Evolutionary conservation across 2,113 vertebrate genomes (phyloP).

Genomic region (Spea bombifrons): DNA sequence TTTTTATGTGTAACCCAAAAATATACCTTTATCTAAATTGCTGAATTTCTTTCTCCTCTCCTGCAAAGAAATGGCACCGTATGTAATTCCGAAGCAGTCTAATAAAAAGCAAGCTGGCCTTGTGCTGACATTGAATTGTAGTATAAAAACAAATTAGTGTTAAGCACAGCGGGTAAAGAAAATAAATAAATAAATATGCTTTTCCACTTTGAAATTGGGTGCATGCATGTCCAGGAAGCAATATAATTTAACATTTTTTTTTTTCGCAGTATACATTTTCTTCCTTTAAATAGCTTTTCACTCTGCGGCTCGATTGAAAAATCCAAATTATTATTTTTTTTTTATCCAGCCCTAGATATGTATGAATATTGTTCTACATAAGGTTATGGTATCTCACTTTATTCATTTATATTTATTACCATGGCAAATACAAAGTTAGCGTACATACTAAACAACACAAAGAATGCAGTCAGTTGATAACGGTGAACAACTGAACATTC

Average conservation of each 20-base stretch:
- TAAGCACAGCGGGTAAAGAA: not conserved
- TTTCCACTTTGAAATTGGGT: too few species aligned
- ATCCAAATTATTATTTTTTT: not conserved
- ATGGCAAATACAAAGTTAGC: too few species aligned
- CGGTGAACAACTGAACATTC: too few species aligned
- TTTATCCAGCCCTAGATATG: too few species aligned
- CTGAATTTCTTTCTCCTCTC: not conserved
- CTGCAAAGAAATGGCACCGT: not conserved
- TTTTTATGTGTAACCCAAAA: constrained; percentile 19
- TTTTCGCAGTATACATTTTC: not conserved
- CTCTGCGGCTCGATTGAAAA: not conserved
- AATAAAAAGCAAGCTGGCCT: not conserved
- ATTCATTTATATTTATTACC: too few species aligned
- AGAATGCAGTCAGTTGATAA: too few species aligned
- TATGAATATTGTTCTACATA: too few species aligned
- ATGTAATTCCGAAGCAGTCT: not conserved
- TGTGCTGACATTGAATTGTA: constrained; percentile 1
- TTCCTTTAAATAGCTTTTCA: not conserved
- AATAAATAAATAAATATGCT: not conserved
- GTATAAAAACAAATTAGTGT: constrained; percentile 1
- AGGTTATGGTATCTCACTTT: too few species aligned
- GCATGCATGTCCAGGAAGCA: not conserved
- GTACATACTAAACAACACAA: too few species aligned
- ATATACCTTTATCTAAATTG: constrained; percentile 16
- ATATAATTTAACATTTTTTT: not conserved